Percentiles rank a stretch among this genome's conserved stretches.
phyloP scores from a whole-genome alignment of 2,113 vertebrate species.

The Oxyura jamaicensis region DNA sequence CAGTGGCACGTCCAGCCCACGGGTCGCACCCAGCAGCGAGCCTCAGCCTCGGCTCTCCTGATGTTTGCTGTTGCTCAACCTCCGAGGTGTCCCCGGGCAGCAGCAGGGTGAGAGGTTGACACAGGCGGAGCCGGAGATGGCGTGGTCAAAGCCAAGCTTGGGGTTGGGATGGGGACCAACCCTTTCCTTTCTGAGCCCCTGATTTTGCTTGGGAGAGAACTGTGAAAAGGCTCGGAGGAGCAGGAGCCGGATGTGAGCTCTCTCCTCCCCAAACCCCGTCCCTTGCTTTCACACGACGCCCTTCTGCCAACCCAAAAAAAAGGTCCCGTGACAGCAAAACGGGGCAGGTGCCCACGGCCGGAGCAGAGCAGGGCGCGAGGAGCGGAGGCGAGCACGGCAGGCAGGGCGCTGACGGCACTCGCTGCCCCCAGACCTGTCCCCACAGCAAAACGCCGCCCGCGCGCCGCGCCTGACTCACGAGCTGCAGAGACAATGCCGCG shows the following conservation, averaged over 20 bases:
- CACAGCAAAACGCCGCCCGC: not conserved
- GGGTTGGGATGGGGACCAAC: not conserved
- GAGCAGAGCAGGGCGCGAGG: not conserved
- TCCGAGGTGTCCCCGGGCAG: not conserved
- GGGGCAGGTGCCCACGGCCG: rapidly evolving
- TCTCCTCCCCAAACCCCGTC: not conserved
- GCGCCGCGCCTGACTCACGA: not conserved
- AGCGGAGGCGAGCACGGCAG: not conserved
- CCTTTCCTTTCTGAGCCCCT: not conserved
- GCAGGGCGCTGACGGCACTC: not conserved
- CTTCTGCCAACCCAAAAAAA: not conserved
- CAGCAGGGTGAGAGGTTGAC: not conserved
- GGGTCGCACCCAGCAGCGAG: not conserved
- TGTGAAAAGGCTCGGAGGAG: not conserved
- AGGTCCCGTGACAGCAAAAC: not conserved
- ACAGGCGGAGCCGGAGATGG: rapidly evolving
- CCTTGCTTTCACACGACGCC: not conserved
- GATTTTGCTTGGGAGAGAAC: not conserved
- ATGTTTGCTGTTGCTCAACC: not conserved
- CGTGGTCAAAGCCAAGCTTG: not conserved
- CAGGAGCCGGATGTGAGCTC: not conserved
- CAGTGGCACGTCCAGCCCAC: not conserved
- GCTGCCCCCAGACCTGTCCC: not conserved
- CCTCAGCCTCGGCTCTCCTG: not conserved
- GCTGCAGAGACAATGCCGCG: constrained; percentile 40